Evolutionary conservation across 2,113 vertebrate genomes (phyloP).

Genomic region (Rhizomys pruinosus): DNA sequence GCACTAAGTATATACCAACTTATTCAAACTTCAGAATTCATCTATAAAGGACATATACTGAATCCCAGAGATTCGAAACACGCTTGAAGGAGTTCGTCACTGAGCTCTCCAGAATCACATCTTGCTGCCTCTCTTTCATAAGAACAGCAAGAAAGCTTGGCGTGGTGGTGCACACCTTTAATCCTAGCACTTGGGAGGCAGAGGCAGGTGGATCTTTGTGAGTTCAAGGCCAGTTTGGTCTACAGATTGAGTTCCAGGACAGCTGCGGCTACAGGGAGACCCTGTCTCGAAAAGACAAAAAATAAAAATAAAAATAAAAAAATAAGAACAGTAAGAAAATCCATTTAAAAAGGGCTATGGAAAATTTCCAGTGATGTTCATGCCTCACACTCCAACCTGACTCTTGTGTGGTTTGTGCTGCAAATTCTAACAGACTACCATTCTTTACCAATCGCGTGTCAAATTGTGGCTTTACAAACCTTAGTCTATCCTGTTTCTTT

Average conservation of each 20-base stretch:
- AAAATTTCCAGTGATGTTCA: not conserved
- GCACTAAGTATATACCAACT: not conserved
- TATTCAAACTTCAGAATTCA: not conserved
- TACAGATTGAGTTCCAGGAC: no score
- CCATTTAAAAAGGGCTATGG: not conserved
- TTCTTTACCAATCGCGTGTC: not conserved
- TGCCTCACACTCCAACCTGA: not conserved
- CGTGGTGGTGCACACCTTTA: no score
- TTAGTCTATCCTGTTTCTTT: not conserved
- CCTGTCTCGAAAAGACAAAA: no score
- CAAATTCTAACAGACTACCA: not conserved
- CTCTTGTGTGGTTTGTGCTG: not conserved
- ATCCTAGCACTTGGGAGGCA: no score
- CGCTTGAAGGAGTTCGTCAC: not conserved
- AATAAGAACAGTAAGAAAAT: not conserved
- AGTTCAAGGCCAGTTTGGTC: no score
- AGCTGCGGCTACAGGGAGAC: no score
- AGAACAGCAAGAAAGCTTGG: no score
- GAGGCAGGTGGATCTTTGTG: no score
- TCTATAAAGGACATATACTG: not conserved
- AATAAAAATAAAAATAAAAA: no score
- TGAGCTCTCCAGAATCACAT: not conserved
- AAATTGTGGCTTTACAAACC: not conserved
- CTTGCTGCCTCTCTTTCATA: not conserved
- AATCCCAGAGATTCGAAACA: not conserved